Base-by-base conservation (phyloP, 2,888 invertebrate genomes). In the Papilio demoleus region DNA sequence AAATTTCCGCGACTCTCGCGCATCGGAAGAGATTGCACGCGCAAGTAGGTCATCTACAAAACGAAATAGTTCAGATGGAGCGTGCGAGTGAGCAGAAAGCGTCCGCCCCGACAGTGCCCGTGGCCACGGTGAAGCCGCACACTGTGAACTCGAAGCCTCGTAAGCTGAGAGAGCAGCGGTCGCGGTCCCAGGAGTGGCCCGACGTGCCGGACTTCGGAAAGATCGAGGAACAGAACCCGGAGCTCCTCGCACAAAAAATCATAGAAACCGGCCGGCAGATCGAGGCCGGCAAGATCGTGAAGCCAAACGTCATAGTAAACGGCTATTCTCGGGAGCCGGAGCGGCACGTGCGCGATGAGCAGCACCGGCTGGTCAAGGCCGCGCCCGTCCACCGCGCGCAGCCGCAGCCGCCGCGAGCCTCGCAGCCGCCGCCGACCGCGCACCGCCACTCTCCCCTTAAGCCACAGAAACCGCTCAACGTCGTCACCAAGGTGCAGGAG, bases 141-240 rank as follows among this genome's bases (percentile, higher is more conserved):
- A 77, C 89, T 34, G 79, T 88, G 75, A 82, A 93, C 79, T 76
- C 79, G 70, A 85, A 88, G 75, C 90, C 90, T 42, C 79, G 90
- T 56, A 86, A 94, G 77, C 90, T 94, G 0, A 93, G 97, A 34
- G 97, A 97, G 76, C 95, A 95, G 76, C 93, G 97, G 19, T 95
- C 96, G 6, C 94, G 97, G 2, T 97, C 97, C 0, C 97, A 97
- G 80, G 97, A 97, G 81, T 97, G 97, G 97, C 97, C 97, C 0
- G 97, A 97, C 77, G 96, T 97, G 36, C 97, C 97, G 1, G 97
- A 97, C 77, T 95, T 97, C 64, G 97, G 96, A 1, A 97, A 97
- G 87, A 97, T 97, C 70, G 97, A 97, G 81, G 98, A 98, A 83
- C 97, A 97, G 83, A 97, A 98, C 88, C 97, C 97, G 0, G 97